A percentile compares a stretch with the other conserved stretches of the same genome.
Evolutionary conservation across 2,797 vertebrate species (phyloP).

Genomic region (Heteromormyrus szaboi): DNA sequence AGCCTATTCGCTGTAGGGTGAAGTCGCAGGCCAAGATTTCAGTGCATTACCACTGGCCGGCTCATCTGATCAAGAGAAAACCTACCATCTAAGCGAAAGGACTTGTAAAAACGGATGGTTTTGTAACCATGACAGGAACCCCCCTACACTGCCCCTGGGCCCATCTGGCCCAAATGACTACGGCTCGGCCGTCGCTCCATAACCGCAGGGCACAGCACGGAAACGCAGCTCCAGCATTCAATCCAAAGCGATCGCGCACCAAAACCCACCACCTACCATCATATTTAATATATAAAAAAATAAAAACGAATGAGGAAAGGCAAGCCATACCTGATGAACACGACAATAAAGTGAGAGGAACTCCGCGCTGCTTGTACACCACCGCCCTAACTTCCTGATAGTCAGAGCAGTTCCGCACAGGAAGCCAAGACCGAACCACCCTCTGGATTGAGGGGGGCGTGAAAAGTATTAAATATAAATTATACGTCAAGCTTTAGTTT

Average conservation of each 20-base stretch:
- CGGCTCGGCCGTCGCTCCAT: not conserved
- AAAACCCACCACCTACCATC: not conserved
- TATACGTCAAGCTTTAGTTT: not conserved
- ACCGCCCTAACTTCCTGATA: conserved; percentile 73
- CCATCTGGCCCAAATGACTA: not conserved
- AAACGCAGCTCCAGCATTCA: not conserved
- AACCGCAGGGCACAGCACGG: not conserved
- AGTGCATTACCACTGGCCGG: not conserved
- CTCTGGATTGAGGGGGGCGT: not conserved
- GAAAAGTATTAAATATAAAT: not conserved
- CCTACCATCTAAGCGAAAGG: not conserved
- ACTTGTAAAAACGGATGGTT: not conserved
- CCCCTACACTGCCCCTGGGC: not conserved
- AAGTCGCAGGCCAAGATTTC: not conserved
- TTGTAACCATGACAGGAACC: not conserved
- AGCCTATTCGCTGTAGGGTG: not conserved
- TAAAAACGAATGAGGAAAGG: not conserved
- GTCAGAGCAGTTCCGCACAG: conserved; percentile 35
- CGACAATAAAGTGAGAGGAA: conserved; percentile 1
- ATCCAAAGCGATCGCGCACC: not conserved
- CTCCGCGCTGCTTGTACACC: conserved; percentile 50
- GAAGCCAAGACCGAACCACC: conserved; percentile 48
- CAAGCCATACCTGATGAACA: conserved; percentile 51
- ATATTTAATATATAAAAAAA: not conserved
- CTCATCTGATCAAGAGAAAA: not conserved